Evolutionary conservation across 2,797 vertebrate genomes (phyloP).

Genomic region (Microhierax caerulescens): DNA sequence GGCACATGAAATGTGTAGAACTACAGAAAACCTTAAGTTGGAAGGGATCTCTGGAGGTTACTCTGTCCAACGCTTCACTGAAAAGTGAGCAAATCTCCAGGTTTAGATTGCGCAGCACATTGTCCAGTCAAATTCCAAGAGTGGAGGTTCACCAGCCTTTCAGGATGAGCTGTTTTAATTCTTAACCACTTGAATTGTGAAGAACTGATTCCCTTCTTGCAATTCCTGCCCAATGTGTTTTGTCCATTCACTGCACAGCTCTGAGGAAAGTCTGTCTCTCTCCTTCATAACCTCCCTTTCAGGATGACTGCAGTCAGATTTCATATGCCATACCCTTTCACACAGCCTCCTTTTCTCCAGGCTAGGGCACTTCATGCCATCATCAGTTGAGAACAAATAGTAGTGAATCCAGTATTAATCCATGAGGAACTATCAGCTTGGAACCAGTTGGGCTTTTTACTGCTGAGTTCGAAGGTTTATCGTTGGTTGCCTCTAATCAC

Average conservation of each 20-base stretch:
- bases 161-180: neutral
- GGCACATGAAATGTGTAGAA: neutral
- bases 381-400: neutral
- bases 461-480: neutral
- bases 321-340: neutral
- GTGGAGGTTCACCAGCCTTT: neutral
- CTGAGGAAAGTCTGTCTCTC: neutral
- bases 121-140: neutral
- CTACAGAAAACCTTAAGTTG: neutral
- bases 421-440: neutral
- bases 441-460: neutral
- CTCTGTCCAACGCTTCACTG: neutral
- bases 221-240: neutral
- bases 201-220: neutral
- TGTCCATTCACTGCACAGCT: neutral
- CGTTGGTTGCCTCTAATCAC: neutral
- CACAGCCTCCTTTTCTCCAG: neutral
- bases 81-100: neutral
- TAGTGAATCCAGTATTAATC: neutral
- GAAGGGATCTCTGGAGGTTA: neutral
- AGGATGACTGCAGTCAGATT: neutral
- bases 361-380: neutral
- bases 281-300: neutral
- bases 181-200: neutral
- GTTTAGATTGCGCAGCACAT: neutral